These are phyloP conservation scores for Cercopithecus hamlyni DNA, from an alignment of 2,797 vertebrate species.

Conservation along the genomic window DNA sequence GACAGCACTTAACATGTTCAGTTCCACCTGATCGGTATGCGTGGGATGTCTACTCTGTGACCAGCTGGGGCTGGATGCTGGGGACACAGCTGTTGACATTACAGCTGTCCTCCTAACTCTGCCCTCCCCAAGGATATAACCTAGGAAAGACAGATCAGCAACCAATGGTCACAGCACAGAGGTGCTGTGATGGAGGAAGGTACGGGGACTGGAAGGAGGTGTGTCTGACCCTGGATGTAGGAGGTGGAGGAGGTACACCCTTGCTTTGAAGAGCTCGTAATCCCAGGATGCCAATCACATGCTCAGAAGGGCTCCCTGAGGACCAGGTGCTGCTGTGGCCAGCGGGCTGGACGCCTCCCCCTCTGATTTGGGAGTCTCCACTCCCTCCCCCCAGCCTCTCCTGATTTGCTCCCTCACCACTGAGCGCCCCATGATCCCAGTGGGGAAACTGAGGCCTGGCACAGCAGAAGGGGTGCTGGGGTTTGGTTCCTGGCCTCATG, in stretches of 20 bases:
- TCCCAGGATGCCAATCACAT: neutral
- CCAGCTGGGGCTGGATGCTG: too few relatives aligned
- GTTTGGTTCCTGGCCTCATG: neutral
- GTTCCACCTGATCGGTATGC: neutral
- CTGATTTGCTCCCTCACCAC: neutral
- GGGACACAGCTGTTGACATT: neutral
- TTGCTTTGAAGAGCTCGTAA: neutral
- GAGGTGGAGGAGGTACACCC: too few relatives aligned
- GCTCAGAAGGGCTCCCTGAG: neutral
- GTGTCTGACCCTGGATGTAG: neutral
- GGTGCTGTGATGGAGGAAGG: neutral
- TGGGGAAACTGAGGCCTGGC: neutral
- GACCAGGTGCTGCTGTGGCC: neutral
- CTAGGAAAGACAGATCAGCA: neutral
- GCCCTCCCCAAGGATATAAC: neutral
- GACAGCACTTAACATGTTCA: neutral
- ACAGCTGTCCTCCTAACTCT: neutral
- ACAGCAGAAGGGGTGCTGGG: neutral
- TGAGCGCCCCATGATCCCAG: neutral
- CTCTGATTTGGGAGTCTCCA: neutral
- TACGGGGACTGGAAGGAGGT: neutral
- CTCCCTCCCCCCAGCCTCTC: neutral
- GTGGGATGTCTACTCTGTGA: neutral
- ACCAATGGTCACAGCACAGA: neutral
- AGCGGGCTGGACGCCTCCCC: neutral